A percentile compares a stretch with the other conserved stretches of the same genome.
Conservation (phyloP, 2,888 invertebrate genomes). For the Capitulum mitella region DNA sequence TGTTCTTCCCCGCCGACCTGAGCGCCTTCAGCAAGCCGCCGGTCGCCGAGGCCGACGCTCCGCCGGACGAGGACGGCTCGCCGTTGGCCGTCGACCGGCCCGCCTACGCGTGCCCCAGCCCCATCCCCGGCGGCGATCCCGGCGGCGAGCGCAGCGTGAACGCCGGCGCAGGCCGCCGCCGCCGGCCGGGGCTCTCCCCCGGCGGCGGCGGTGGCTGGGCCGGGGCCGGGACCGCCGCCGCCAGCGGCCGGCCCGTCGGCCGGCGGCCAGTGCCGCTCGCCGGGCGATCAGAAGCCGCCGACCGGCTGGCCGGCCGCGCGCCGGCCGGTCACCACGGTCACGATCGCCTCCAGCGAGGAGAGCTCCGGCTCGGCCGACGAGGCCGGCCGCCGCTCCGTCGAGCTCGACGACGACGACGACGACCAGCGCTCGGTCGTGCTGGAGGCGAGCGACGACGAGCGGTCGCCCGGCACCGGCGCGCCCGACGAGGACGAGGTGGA, state of each 20-base stretch:
- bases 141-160: not conserved
- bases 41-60: not conserved
- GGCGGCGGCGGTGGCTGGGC: too few species aligned
- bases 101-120: too few species aligned
- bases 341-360: not conserved
- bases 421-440: conserved; percentile 4
- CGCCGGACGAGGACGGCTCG: not conserved
- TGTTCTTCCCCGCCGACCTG: conserved; percentile 14
- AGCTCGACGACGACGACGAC: not conserved
- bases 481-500: conserved; percentile 7
- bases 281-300: not conserved
- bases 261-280: too few species aligned
- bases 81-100: not conserved
- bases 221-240: not conserved
- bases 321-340: not conserved
- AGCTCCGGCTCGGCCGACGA: not conserved
- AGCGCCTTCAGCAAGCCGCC: not conserved
- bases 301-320: not conserved
- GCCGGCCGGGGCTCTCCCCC: not conserved
- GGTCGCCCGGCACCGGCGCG: not conserved
- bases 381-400: conserved; percentile 3
- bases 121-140: not conserved
- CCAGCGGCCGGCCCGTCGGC: too few species aligned
- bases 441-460: not conserved
- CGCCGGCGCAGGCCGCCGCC: not conserved